Base-by-base conservation (phyloP, 2,113 vertebrate genomes). In the Istiophorus platypterus region DNA sequence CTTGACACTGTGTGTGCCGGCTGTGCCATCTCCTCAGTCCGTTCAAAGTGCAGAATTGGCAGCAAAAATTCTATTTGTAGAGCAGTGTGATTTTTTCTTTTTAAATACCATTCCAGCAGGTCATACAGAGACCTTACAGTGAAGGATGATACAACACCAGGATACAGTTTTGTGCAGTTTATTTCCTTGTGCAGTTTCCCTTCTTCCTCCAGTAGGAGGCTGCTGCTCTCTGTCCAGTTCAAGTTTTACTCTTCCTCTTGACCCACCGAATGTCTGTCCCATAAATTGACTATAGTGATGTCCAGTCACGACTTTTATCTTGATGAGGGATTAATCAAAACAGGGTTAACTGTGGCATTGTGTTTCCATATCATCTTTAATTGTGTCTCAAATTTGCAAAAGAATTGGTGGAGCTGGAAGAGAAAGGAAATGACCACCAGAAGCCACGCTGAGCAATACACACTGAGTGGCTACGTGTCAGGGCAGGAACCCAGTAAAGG, bases 21-120 rank as follows among this genome's bases (percentile, higher is more conserved):
- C 57, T 31, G 49, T 14, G 24, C 34, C 62, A 27, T 71, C 26
- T 27, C 61, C 66, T 78, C 49, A 75, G 59, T 68, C 34, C 31
- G 62, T 85, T 87, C 47, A 83, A 83, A 85, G 77, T 45, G 68
- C 15, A n/a, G 11, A 87, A 77, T 24, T 85, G 77, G 72, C 84
- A 88, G 76, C 45, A 56, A 59, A 79, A 37, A 54, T 52, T 34
- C 22, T 54, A 56, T 85, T 82, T 84, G 41, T 52, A 47, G 58
- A 79, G 61, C 64, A 0, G 61, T 75, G 72, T 71, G 66, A 86
- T 58, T 66, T 78, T 57, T 59, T n/a, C n/a, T 61, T 4, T 76
- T 77, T 39, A 47, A 81, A 85, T 59, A 51, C 20, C 17, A 34
- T 67, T 64, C 72, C 18, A 49, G 68, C 9, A 68, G 49, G 70